Conservation (phyloP, 2,113 vertebrate species). For the Terrapene triunguis region DNA sequence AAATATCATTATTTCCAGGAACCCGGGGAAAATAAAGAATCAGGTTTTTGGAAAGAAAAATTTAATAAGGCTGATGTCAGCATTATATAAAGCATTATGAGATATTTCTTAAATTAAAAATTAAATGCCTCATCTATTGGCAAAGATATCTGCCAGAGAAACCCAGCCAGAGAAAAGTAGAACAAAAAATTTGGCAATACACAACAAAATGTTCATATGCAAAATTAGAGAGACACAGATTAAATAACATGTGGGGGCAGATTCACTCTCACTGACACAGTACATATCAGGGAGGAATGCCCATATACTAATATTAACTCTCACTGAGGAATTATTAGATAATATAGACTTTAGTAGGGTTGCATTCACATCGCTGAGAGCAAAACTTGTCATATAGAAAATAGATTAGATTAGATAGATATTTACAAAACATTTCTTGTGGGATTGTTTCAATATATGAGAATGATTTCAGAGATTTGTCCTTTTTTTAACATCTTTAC, state of each 20-base stretch:
- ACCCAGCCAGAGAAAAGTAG: neutral
- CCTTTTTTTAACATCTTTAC: conserved; percentile 55
- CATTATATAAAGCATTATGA: neutral
- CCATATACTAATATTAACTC: neutral
- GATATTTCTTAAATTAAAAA: neutral
- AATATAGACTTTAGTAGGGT: neutral
- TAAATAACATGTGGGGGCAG: neutral
- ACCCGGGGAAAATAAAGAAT: conserved; percentile 13
- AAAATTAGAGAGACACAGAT: neutral
- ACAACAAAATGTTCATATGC: neutral
- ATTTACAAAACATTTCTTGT: neutral
- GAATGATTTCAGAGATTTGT: conserved; percentile 36
- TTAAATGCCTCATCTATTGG: neutral
- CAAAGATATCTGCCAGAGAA: neutral
- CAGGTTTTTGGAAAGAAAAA: neutral
- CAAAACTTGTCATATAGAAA: neutral
- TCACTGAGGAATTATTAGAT: neutral
- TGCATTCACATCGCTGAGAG: neutral
- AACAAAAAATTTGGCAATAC: neutral
- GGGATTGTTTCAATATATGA: neutral
- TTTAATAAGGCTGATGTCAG: neutral
- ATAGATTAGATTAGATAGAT: neutral
- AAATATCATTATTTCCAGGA: conserved; percentile 25
- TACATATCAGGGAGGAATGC: neutral
- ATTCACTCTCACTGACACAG: neutral